These are phyloP conservation scores for Caenorhabditis remanei DNA, from an alignment of 1,140 invertebrate species.

Conservation along the genomic window DNA sequence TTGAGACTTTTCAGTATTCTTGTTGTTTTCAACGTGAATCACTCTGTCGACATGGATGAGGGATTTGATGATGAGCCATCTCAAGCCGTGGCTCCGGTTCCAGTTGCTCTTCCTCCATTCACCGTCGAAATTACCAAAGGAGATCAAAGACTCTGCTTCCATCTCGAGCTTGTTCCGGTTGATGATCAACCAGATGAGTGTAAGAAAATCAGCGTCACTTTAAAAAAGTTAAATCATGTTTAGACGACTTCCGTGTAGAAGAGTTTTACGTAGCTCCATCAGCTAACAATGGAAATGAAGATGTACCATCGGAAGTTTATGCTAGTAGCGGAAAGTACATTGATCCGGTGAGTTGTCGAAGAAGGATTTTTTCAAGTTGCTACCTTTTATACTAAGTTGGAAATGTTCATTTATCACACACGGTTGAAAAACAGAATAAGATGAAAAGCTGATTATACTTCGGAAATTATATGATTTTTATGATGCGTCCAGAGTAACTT, in stretches of 20 bases:
- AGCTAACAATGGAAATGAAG: conserved; percentile 70
- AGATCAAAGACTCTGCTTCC: conserved; percentile 74
- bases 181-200: conserved; percentile 70
- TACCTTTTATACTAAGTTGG: neutral
- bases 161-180: conserved; percentile 71
- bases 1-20: conserved; percentile 69
- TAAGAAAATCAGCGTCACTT: conserved; percentile 40
- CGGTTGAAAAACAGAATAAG: too few relatives aligned
- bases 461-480: too few relatives aligned
- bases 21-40: conserved; percentile 77
- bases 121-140: conserved; percentile 74
- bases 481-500: too few relatives aligned
- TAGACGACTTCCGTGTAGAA: conserved; percentile 75
- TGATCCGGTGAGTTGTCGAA: conserved; percentile 67
- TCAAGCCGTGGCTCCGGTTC: conserved; percentile 63
- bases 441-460: too few relatives aligned
- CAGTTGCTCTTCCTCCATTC: conserved; percentile 72
- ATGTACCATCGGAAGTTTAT: conserved; percentile 72
- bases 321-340: conserved; percentile 77
- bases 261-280: conserved; percentile 77
- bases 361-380: too few relatives aligned
- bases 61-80: conserved; percentile 67
- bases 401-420: too few relatives aligned
- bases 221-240: neutral
- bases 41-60: conserved; percentile 75